phyloP scores from a whole-genome alignment of 2,797 vertebrate genomes.

The Pangasius sanitwongsei region DNA sequence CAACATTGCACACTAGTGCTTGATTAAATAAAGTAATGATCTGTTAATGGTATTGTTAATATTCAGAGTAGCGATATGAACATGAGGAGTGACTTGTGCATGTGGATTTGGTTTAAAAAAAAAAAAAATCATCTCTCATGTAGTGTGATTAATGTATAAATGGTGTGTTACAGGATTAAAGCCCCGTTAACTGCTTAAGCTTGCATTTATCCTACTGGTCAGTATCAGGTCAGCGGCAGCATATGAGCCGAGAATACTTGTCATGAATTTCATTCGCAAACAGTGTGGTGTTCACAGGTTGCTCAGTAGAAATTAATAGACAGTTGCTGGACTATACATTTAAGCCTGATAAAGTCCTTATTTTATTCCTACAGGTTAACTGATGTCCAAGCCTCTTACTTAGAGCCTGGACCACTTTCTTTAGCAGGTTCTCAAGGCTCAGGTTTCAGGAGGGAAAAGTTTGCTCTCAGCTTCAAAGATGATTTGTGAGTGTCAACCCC shows the following conservation, averaged over 20 bases:
- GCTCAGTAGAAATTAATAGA: neutral
- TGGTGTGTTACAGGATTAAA: neutral
- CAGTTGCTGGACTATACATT: neutral
- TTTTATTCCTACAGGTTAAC: constrained; percentile 69
- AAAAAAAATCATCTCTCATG: neutral
- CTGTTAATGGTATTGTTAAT: neutral
- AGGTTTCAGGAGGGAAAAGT: constrained; percentile 69
- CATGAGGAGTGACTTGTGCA: neutral
- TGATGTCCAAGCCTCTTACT: constrained; percentile 80
- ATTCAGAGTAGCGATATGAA: neutral
- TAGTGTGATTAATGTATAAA: neutral
- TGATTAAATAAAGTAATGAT: neutral
- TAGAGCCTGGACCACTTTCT: constrained; percentile 72
- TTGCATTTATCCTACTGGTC: neutral
- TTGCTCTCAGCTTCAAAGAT: constrained; percentile 82
- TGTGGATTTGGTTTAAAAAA: neutral
- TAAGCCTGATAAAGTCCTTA: neutral
- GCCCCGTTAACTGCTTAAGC: neutral
- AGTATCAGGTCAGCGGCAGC: neutral
- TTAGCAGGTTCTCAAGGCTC: constrained; percentile 58
- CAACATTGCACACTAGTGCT: neutral
- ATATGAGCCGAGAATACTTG: neutral
- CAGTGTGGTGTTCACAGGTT: neutral
- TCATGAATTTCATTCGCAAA: neutral
- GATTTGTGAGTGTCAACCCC: constrained; percentile 79